A percentile compares a stretch with the other conserved stretches of the same genome.
Evolutionary conservation across 2,113 vertebrate species (phyloP).

Genomic region (Zonotrichia leucophrys): DNA sequence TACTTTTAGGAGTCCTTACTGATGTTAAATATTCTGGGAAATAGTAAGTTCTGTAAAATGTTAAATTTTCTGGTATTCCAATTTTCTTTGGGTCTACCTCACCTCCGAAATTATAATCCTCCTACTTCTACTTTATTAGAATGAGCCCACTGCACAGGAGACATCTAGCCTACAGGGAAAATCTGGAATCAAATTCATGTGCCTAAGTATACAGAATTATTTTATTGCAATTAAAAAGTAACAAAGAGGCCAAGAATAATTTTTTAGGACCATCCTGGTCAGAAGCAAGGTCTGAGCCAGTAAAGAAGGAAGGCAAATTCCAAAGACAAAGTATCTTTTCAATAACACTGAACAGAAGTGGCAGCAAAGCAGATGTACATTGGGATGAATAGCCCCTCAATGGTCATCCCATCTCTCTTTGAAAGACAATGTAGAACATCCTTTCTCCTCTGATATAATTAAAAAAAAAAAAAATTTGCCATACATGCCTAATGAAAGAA

Average conservation of each 20-base stretch:
- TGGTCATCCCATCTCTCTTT: background rate
- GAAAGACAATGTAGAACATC: background rate
- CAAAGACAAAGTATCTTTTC: background rate
- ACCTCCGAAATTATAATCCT: background rate
- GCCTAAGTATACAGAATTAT: background rate
- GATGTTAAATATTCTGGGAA: background rate
- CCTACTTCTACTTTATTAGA: background rate
- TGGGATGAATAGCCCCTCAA: background rate
- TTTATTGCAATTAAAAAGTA: background rate
- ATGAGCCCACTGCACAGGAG: background rate
- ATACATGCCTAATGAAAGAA: background rate
- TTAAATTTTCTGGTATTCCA: background rate
- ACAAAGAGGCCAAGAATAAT: background rate
- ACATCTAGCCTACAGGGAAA: background rate
- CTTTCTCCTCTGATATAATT: background rate
- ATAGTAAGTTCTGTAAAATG: background rate
- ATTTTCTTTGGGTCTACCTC: background rate
- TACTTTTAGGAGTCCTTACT: background rate
- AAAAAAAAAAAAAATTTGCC: background rate
- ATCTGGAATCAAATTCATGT: background rate
- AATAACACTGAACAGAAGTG: background rate
- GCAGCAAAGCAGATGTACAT: background rate
- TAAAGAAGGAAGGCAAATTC: background rate
- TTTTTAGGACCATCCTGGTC: background rate
- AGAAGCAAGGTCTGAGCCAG: background rate